Base-by-base conservation (phyloP, 2,888 invertebrate species). In the Brenthis daphne region DNA sequence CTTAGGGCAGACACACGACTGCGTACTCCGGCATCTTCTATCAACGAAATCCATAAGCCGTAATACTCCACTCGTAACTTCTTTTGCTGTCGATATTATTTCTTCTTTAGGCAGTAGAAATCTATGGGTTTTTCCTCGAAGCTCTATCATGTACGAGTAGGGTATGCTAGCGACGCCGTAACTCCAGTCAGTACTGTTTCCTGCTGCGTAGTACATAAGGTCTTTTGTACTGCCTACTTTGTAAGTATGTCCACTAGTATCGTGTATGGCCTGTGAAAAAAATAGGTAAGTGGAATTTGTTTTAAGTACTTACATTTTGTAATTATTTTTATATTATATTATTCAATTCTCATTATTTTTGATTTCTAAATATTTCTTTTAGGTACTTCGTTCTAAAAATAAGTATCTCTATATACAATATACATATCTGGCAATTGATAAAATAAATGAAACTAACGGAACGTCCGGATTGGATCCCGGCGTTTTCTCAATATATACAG, bases 141-240 rank as follows among this genome's bases (percentile, higher is more conserved):
- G 84, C 57, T 92, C 92, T 0, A 92, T 70, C 91, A 92, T 91
- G 75, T 91, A 92, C 2, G 87, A 85, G 78, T 84, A 92, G 0
- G 86, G 88, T 33, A 92, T 87, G 58, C 84, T 84, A 4, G 85
- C 85, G 3, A 81, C 81, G 0, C 80, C 90, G 72, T 92, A 92
- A 60, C 88, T 88, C 92, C 92, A 92, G 68, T 92, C 92, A 0
- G 80, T 81, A 76, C 92, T 91, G 57, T 84, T 90, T 0, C 92
- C 92, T 0, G 87, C 73, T 1, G 92, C 85, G 74, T 84, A 92
- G 78, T 92, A 92, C 92, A 92, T 92, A 6, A 92, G 81, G 70
- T 92, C 92, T 54, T 89, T 92, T 0, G 92, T 91, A 71, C 91
- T 89, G 20, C 92, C 92, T 0, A 92, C 92, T 80, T 87, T 90